Evolutionary conservation across 1,140 invertebrate species (phyloP), one percentile per base, ranked within the genome.

Genomic region (Brachionus sp.): DNA sequence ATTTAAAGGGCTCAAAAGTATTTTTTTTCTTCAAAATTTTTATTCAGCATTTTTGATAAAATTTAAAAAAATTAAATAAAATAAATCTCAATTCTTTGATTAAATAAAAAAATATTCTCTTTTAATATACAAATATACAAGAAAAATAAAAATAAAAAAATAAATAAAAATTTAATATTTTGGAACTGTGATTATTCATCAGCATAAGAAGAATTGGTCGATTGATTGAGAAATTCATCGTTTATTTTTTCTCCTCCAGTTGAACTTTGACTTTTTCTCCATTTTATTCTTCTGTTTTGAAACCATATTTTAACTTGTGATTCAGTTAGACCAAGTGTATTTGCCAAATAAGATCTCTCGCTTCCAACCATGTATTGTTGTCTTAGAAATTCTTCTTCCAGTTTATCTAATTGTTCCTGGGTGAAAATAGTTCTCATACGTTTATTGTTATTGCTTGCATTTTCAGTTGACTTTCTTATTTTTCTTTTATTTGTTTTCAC

Each of bases 291-390:
- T 68, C 90, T 86, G 84, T 91, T 91, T 85, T 91, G 90, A 85
- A 90, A 91, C 90, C 90, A 91, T 6, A 91, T 68, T 84, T 84
- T 87, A 86, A 93, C 93, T 91, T 95, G 94, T 4, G 95, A 95
- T 89, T 98, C 95, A 0, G 95, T 95, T 1, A 98, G 90, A 84
- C 94, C 92, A 0, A 98, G 90, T 0, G 93, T 92, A 85, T 94
- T 93, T 0, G 95, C 95, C 46, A 98, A 90, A 86, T 96, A 95
- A 0, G 95, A 90, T 84, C 96, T 89, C 88, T 97, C 95, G 0
- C 95, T 95, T 0, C 95, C 95, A 3, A 95, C 95, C 94, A 98
- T 95, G 88, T 98, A 97, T 87, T 97, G 95, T 86, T 97, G 95
- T 16, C 93, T 88, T 84, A 95, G 93, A 85, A 97, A 98, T 89